These are phyloP conservation scores for Parazoanthus swiftii DNA, from an alignment of 92 coral and sea anemone species.

Conservation along the genomic window DNA sequence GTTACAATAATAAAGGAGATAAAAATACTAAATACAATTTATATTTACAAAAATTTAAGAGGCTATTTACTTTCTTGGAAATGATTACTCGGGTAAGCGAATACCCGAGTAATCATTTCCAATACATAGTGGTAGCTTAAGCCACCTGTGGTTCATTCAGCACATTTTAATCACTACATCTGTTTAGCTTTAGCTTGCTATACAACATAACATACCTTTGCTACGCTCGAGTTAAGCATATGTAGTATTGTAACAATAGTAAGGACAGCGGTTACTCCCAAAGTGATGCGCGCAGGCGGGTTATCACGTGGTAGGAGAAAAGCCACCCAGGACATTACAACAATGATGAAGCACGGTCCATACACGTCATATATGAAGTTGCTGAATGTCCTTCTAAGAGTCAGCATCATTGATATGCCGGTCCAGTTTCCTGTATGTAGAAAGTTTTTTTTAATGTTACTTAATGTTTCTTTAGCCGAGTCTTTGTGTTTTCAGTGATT, in stretches of 20 bases:
- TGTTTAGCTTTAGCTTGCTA: not conserved
- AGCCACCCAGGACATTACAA: conserved; percentile 53
- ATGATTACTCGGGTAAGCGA: too few relatives aligned
- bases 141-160: too few relatives aligned
- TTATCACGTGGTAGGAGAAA: conserved; percentile 53
- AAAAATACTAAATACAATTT: too few relatives aligned
- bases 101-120: too few relatives aligned
- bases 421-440: conserved; percentile 36
- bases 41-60: too few relatives aligned
- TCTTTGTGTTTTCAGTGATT: too few relatives aligned
- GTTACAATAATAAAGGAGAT: too few relatives aligned
- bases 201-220: conserved; percentile 36
- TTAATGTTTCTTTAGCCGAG: too few relatives aligned
- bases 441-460: too few relatives aligned
- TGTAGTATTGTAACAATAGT: conserved; percentile 52
- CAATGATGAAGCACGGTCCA: conserved; percentile 55
- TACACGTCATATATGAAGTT: conserved; percentile 51
- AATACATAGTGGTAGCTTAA: too few relatives aligned
- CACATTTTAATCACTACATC: too few relatives aligned
- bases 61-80: too few relatives aligned
- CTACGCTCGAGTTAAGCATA: conserved; percentile 51
- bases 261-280: conserved; percentile 54
- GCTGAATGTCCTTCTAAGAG: conserved; percentile 48
- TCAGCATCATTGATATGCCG: conserved; percentile 39
- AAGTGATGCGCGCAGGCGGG: conserved; percentile 55